Evolutionary conservation across 2,888 invertebrate species (phyloP), one percentile per base, ranked within the genome.

Genomic region (Limnephilus auricula): DNA sequence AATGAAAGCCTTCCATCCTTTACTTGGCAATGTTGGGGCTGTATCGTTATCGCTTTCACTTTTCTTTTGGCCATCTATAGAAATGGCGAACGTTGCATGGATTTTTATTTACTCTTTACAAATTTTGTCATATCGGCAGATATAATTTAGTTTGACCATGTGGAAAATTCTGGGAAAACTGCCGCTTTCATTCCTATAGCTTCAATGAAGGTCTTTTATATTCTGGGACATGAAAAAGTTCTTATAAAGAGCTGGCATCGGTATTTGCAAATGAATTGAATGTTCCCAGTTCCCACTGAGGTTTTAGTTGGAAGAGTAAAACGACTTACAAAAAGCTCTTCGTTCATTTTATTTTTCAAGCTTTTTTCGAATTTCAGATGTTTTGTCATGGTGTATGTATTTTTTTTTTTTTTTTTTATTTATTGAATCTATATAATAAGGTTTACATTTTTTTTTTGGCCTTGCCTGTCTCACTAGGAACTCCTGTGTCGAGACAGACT

Each of bases 91-190:
- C 90, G 91, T 80, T 90, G 92, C 90, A 90, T 79, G 88, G 90
- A 32, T 84, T 90, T 92, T 92, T 91, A 92, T 92, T 92, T 91
- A 92, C 92, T 92, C 91, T 92, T 89, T 91, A 92, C 84, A 92
- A 92, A 92, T 91, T 92, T 89, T 87, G 92, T 79, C 89, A 91
- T 89, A 87, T 90, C 89, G 90, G 92, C 92, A 91, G 86, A 90
- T 87, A 91, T 86, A 87, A 92, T 91, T 91, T 90, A 65, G 79
- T 92, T 87, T 89, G 91, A 89, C 91, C 89, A 83, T 40, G 91
- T 45, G 83, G 85, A 88, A 91, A 83, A 87, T 86, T 86, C 79
- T 65, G 82, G 34, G 34, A 90, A 90, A 80, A 88, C 32, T 86
- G 31, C 31, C 45, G 86, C 86, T 85, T 85, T 85, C 86, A 86